Evolutionary conservation across 1,140 invertebrate species (phyloP).

Genomic region (Telenomus remus): DNA sequence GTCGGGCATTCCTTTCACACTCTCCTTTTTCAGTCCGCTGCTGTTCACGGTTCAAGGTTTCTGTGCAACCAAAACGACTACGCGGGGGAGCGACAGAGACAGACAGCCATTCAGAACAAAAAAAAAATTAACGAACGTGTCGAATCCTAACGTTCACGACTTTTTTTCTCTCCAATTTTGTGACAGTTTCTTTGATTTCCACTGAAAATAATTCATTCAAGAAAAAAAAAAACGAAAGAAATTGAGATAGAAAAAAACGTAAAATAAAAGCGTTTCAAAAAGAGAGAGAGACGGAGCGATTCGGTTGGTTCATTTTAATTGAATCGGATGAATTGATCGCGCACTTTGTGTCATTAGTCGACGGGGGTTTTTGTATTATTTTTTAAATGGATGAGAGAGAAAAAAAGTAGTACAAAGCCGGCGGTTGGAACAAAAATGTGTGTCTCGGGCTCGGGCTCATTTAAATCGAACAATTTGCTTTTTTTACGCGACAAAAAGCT

Average conservation of each 20-base stretch:
- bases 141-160: conserved; percentile 33
- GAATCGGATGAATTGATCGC: neutral
- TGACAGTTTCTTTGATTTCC: too few species aligned
- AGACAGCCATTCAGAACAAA: too few species aligned
- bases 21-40: conserved; percentile 42
- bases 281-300: too few species aligned
- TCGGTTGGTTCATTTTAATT: too few species aligned
- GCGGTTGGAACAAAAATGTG: neutral
- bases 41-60: conserved; percentile 39
- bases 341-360: conserved; percentile 1
- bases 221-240: too few species aligned
- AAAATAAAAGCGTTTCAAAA: too few species aligned
- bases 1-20: conserved; percentile 48
- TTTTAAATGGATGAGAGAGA: too few species aligned
- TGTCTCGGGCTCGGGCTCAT: neutral
- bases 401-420: neutral
- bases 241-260: too few species aligned
- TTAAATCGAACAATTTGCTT: neutral
- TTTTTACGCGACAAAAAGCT: neutral
- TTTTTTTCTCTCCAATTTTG: neutral
- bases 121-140: conserved; percentile 43
- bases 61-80: conserved; percentile 25
- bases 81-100: neutral
- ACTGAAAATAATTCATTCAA: too few species aligned
- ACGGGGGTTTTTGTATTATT: neutral